Evolutionary conservation across 2,888 invertebrate genomes (phyloP).

Genomic region (Nomada fucata): DNA sequence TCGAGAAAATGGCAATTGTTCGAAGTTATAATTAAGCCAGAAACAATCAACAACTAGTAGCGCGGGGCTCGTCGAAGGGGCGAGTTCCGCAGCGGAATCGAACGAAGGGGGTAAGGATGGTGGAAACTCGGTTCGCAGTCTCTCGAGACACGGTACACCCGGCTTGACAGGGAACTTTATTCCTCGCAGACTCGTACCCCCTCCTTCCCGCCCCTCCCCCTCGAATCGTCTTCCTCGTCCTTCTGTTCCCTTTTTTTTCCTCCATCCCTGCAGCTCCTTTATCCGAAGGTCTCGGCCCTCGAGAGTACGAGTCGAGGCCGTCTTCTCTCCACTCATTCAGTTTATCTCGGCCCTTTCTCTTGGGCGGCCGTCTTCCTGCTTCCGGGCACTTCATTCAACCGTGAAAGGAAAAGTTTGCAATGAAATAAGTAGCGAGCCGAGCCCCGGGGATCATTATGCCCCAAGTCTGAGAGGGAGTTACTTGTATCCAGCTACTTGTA

Average conservation of each 20-base stretch:
- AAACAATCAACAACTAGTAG: constrained; percentile 81
- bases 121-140: constrained; percentile 66
- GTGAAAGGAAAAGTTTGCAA: constrained; percentile 71
- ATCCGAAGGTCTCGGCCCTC: constrained; percentile 66
- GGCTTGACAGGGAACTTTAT: constrained; percentile 70
- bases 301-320: constrained; percentile 48
- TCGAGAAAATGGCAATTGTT: constrained; percentile 68
- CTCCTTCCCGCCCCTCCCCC: constrained; percentile 9
- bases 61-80: constrained; percentile 52
- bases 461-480: constrained; percentile 10
- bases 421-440: constrained; percentile 68
- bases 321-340: constrained; percentile 58
- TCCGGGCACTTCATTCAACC: constrained; percentile 63
- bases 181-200: constrained; percentile 56
- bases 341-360: constrained; percentile 53
- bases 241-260: background rate
- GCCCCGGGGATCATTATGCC: constrained; percentile 68
- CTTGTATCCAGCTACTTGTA: constrained; percentile 45
- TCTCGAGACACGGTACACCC: constrained; percentile 66
- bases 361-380: constrained; percentile 54
- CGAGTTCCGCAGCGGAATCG: constrained; percentile 27
- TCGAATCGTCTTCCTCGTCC: constrained; percentile 10
- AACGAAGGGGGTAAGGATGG: constrained; percentile 17
- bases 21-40: constrained; percentile 82
- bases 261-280: constrained; percentile 52